Percentiles rank a stretch among this genome's conserved stretches.
Conservation (phyloP, 2,797 vertebrate species). For the Synaphobranchus kaupii region DNA sequence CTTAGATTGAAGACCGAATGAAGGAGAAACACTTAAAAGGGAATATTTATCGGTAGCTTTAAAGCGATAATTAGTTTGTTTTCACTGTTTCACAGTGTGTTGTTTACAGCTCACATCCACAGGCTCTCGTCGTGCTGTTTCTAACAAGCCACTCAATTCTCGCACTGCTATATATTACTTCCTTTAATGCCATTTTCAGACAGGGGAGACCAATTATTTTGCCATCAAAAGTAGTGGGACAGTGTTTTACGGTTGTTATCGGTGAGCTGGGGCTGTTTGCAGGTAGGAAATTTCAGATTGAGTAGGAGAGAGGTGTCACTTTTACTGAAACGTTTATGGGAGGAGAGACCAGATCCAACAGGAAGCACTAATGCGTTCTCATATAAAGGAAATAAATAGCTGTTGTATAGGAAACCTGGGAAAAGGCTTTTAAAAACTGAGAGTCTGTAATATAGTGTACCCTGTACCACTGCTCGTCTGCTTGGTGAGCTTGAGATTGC, state of each 20-base stretch:
- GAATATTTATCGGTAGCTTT: neutral
- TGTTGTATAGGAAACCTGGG: neutral
- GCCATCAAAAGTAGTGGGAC: neutral
- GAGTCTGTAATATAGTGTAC: constrained; percentile 46
- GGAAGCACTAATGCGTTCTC: neutral
- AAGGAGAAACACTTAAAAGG: neutral
- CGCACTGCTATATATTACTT: neutral
- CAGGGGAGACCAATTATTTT: neutral
- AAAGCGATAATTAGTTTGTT: neutral
- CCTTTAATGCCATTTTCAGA: neutral
- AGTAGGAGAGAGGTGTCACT: neutral
- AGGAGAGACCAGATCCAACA: neutral
- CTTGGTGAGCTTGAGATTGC: constrained; percentile 13
- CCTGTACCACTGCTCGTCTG: constrained; percentile 36
- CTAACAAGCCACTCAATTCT: neutral
- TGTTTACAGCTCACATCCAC: neutral
- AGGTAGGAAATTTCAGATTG: neutral
- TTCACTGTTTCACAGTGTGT: neutral
- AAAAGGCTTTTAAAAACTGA: constrained; percentile 50
- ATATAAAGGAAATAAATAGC: constrained; percentile 46
- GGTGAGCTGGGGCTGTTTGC: neutral
- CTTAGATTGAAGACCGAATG: neutral
- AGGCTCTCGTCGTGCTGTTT: neutral
- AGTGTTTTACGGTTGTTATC: neutral
- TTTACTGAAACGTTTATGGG: neutral